These are phyloP conservation scores for Xylota sylvarum DNA, from an alignment of 2,888 invertebrate species.

Conservation along the genomic window DNA sequence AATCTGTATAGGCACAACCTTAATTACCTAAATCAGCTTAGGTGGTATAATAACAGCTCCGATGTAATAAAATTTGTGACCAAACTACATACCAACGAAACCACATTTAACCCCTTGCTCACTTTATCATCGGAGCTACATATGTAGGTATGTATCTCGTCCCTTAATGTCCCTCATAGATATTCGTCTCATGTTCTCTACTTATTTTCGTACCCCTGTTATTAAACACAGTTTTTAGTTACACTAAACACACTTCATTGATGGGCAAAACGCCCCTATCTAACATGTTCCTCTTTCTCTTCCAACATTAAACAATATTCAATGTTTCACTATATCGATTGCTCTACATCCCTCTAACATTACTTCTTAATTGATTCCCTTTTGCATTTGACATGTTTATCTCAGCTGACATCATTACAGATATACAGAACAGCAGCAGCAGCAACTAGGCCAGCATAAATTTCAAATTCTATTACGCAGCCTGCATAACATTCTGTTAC, in stretches of 20 bases:
- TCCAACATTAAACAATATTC: constrained; percentile 13
- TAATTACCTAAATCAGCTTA: too few relatives aligned
- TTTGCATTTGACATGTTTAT: constrained; percentile 49
- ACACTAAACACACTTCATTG: neutral
- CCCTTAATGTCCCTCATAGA: too few relatives aligned
- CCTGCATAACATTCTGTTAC: constrained; percentile 64
- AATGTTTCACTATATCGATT: constrained; percentile 40
- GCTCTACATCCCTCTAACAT: constrained; percentile 11
- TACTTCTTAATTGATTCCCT: constrained; percentile 29
- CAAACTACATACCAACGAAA: too few relatives aligned
- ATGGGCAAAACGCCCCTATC: constrained; percentile 12
- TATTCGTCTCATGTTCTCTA: too few relatives aligned
- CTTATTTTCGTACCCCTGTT: neutral
- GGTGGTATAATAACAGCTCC: too few relatives aligned
- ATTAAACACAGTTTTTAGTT: neutral
- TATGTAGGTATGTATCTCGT: too few relatives aligned
- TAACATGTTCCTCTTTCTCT: neutral
- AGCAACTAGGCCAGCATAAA: constrained; percentile 60
- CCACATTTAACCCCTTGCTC: too few relatives aligned
- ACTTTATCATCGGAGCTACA: too few relatives aligned
- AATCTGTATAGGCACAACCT: too few relatives aligned
- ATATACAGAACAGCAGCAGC: neutral
- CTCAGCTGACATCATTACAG: constrained; percentile 38
- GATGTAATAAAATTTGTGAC: too few relatives aligned
- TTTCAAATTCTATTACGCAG: constrained; percentile 57